Percentiles rank a stretch among this genome's conserved stretches.
phyloP scores from a whole-genome alignment of 2,113 vertebrate species.

The Myotis yumanensis region DNA sequence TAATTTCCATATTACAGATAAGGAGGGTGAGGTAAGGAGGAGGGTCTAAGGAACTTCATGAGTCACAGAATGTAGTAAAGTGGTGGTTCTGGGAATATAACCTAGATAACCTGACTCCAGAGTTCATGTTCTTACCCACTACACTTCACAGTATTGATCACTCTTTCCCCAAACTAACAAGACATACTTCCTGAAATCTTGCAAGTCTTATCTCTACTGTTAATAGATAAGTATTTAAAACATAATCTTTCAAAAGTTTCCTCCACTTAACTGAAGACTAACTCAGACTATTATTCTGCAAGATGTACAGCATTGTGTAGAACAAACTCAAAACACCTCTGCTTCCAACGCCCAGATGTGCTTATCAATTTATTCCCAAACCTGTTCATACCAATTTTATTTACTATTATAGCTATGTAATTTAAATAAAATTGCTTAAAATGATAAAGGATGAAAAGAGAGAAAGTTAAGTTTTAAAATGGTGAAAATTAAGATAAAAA shows the following conservation, averaged over 20 bases:
- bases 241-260: neutral
- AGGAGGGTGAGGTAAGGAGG: neutral
- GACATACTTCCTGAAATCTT: neutral
- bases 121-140: neutral
- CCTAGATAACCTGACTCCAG: neutral
- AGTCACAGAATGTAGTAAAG: neutral
- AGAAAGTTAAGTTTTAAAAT: neutral
- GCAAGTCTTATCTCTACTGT: neutral
- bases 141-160: neutral
- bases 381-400: neutral
- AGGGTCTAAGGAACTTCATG: neutral
- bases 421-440: neutral
- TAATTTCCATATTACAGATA: neutral
- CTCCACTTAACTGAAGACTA: neutral
- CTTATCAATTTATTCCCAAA: neutral
- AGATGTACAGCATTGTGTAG: neutral
- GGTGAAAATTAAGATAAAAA: neutral
- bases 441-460: neutral
- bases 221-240: neutral
- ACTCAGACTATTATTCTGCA: neutral
- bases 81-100: neutral
- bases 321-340: neutral
- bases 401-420: neutral
- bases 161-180: neutral
- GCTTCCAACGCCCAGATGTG: neutral